Percentiles rank a stretch among this genome's conserved stretches.
Conservation (phyloP, 1,140 invertebrate genomes). For the Drosophila sulfurigaster region DNA sequence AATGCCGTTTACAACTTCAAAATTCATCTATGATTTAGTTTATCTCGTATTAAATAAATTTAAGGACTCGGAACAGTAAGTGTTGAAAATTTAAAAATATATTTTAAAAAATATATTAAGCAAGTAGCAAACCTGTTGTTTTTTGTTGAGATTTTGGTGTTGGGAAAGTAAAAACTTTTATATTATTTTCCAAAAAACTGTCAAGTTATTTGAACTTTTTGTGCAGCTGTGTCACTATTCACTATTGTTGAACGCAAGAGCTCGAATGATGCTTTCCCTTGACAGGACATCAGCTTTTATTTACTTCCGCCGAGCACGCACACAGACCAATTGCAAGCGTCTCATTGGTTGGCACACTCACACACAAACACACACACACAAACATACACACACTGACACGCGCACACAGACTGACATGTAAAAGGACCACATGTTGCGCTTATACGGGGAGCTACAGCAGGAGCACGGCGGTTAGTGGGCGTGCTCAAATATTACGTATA, state of each 20-base stretch:
- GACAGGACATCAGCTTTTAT: constrained; percentile 82
- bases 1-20: too few relatives aligned
- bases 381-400: constrained; percentile 20
- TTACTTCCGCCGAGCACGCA: constrained; percentile 61
- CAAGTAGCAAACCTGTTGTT: constrained; percentile 18
- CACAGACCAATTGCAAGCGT: constrained; percentile 43
- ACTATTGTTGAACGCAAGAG: constrained; percentile 71
- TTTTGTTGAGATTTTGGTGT: constrained; percentile 6
- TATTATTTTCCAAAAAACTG: constrained; percentile 15
- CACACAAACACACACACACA: constrained; percentile 27
- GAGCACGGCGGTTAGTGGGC: constrained; percentile 57
- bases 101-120: background rate
- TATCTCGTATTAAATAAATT: too few relatives aligned
- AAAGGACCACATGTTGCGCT: constrained; percentile 74
- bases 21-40: too few relatives aligned
- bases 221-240: constrained; percentile 21
- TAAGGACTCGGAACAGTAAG: too few relatives aligned
- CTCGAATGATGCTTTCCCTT: constrained; percentile 72
- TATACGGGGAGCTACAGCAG: constrained; percentile 21
- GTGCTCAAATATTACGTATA: constrained; percentile 75
- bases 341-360: constrained; percentile 58
- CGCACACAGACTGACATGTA: constrained; percentile 18
- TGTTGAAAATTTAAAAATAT: background rate
- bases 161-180: background rate
- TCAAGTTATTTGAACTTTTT: constrained; percentile 5